phyloP scores from a whole-genome alignment of 2,888 invertebrate species.

The Dryadula phaetusa region DNA sequence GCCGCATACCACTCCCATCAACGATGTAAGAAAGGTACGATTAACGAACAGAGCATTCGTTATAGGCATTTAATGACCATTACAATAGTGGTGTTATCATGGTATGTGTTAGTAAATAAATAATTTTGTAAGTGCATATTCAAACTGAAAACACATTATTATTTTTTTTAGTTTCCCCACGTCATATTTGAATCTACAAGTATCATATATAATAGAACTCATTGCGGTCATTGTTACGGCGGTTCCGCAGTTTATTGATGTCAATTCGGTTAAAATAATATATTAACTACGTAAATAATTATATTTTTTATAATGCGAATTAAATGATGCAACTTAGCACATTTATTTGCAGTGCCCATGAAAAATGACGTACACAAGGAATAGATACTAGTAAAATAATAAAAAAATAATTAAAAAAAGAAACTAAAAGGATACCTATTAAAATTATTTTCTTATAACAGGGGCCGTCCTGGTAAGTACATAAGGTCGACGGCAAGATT shows the following conservation, averaged over 20 bases:
- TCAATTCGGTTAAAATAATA: neutral
- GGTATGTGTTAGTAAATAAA: neutral
- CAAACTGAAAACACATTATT: no score
- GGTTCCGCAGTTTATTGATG: neutral
- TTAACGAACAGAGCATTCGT: conserved; percentile 18
- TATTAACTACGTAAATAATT: neutral
- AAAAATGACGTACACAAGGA: no score
- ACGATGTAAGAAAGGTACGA: conserved; percentile 25
- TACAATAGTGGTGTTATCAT: neutral
- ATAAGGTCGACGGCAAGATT: no score
- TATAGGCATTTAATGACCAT: conserved; percentile 9
- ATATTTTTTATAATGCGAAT: neutral
- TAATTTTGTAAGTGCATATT: no score
- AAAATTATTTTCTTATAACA: no score
- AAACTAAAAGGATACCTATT: no score
- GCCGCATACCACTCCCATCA: conserved; percentile 38
- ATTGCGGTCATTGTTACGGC: neutral
- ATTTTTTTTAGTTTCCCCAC: no score
- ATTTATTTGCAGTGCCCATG: no score
- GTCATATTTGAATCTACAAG: no score
- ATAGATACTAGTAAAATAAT: no score
- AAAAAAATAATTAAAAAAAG: no score
- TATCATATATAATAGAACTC: neutral
- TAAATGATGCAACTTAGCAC: neutral
- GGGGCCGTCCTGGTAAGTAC: no score